phyloP scores from a whole-genome alignment of 1,140 invertebrate genomes.

The Apocrypta bakeri region DNA sequence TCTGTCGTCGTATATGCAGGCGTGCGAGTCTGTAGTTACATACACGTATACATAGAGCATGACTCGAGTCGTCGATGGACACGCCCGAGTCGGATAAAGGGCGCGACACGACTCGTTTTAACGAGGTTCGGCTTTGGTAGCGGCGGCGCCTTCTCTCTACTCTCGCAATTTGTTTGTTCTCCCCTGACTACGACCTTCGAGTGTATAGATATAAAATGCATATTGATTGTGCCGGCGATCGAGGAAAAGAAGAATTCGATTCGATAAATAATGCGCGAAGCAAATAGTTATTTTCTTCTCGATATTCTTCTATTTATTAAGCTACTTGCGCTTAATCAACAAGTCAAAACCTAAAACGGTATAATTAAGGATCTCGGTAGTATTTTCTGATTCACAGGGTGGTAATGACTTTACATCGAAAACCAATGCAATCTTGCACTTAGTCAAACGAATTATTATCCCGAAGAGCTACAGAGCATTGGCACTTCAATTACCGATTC shows the following conservation, averaged over 20 bases:
- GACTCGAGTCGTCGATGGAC: not conserved
- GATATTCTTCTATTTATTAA: too few species aligned
- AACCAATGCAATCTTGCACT: slow-evolving; percentile 1
- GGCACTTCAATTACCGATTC: slow-evolving; percentile 25
- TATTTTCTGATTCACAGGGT: too few species aligned
- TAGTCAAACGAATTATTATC: slow-evolving; percentile 15
- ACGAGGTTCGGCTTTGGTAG: slow-evolving; percentile 30
- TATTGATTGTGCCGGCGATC: not conserved
- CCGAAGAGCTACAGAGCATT: not conserved
- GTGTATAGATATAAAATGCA: not conserved
- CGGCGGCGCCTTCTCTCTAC: slow-evolving; percentile 14
- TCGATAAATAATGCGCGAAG: not conserved
- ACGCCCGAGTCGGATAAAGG: slow-evolving; percentile 41
- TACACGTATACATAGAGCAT: not conserved
- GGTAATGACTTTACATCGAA: not conserved
- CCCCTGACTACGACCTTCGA: not conserved
- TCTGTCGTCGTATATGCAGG: not conserved
- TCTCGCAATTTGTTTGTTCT: slow-evolving; percentile 39
- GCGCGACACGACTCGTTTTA: slow-evolving; percentile 40
- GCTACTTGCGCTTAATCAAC: too few species aligned
- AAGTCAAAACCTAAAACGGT: too few species aligned
- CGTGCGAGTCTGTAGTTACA: not conserved
- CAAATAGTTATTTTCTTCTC: too few species aligned
- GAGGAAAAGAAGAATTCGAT: not conserved
- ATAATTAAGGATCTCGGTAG: too few species aligned